Evolutionary conservation across 2,888 invertebrate species (phyloP), one percentile per base, ranked within the genome.

Genomic region (Pammene aurita): DNA sequence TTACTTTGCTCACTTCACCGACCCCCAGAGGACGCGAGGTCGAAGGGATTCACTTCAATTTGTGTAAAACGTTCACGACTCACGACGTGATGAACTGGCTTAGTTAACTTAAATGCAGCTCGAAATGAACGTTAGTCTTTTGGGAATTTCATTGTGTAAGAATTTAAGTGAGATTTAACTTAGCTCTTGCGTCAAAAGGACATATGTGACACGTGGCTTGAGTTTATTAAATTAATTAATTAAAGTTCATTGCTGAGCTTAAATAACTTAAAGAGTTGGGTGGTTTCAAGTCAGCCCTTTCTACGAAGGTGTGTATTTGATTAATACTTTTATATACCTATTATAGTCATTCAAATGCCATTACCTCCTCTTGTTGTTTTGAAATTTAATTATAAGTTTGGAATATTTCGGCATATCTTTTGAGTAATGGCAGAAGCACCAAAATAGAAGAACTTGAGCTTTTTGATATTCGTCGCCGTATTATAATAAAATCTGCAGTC

Each of bases 41-140:
- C 67, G 62, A 54, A 52, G 55, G 56, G 50, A 35, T 63, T 16
- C 50, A 35, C 56, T 68, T 63, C 52, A 68, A 63, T 57, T 57
- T 35, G 63, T 52, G 34, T 50, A 50, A 56, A 67, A 38, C 67
- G 61, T 26, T 62, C 18, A n/a, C n/a, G n/a, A n/a, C n/a, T n/a
- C 44, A 55, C 50, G 55, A 57, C 52, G 52, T 63, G 62, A 67
- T 57, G 18, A 52, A 63, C 50, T 48, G 41, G 16, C 26, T 46
- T 16, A 61, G 55, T 52, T 66, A 48, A 63, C 42, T 63, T 57
- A 16, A 34, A 35, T 52, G 18, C 42, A 50, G 50, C 35, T 7
- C 50, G 26, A 26, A 62, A 42, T 41, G 41, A 67, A 56, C 48
- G 18, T 35, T 26, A 50, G 54, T 35, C 56, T 55, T 46, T 60